Evolutionary conservation across 1,140 invertebrate species (phyloP).

Genomic region (Papilio helenus): DNA sequence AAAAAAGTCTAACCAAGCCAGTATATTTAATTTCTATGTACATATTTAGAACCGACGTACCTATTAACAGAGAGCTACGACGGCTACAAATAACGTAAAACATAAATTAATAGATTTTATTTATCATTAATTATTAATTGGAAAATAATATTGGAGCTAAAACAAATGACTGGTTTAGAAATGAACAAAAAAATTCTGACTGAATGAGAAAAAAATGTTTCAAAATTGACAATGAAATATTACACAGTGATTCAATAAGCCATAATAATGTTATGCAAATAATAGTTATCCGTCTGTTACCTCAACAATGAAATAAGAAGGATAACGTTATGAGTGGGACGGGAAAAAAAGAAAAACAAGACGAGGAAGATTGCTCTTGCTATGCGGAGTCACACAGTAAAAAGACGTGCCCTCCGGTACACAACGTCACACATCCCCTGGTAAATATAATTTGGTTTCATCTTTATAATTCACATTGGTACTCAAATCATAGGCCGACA

Average conservation of each 20-base stretch:
- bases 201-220: not conserved
- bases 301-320: conserved; percentile 32
- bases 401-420: conserved; percentile 59
- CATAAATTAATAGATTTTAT: not conserved
- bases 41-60: not conserved
- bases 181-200: not conserved
- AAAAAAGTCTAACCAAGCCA: not conserved
- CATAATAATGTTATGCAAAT: conserved; percentile 13
- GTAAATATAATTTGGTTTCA: conserved; percentile 45
- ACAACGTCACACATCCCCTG: conserved; percentile 72
- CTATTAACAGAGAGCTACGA: not conserved
- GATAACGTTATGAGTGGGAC: conserved; percentile 59
- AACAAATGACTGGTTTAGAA: conserved; percentile 11
- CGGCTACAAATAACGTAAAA: not conserved
- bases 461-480: too few relatives aligned
- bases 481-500: too few relatives aligned
- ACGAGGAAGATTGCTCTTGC: conserved; percentile 59
- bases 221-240: conserved; percentile 32
- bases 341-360: conserved; percentile 52
- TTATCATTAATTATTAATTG: not conserved
- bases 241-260: not conserved
- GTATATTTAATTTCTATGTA: not conserved
- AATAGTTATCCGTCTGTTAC: conserved; percentile 20
- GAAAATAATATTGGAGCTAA: not conserved
- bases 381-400: conserved; percentile 52